Percentiles rank a stretch among this genome's conserved stretches.
Evolutionary conservation across 2,797 vertebrate genomes (phyloP).

Genomic region (Chaetodon trifasciatus): DNA sequence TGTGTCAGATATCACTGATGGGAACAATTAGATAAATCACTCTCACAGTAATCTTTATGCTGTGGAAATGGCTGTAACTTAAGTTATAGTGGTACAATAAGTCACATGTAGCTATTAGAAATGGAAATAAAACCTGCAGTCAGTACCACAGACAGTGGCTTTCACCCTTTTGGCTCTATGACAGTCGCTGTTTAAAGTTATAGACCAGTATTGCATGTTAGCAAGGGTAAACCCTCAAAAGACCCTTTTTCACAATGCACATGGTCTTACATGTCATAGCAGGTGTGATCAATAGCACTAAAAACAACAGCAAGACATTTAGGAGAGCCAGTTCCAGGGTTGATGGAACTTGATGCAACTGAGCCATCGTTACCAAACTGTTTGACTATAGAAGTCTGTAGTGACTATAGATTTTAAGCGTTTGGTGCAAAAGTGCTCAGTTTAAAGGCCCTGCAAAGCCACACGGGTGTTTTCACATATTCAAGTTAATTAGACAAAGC

Average conservation of each 20-base stretch:
- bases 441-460: too few relatives aligned
- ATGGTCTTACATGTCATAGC: neutral
- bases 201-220: neutral
- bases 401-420: too few relatives aligned
- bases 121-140: neutral
- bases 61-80: neutral
- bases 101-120: neutral
- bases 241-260: too few relatives aligned
- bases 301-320: neutral
- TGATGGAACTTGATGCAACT: neutral
- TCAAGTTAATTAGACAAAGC: neutral
- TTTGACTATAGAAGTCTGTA: too few relatives aligned
- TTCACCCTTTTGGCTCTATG: neutral
- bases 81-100: neutral
- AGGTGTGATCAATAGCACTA: neutral
- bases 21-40: neutral
- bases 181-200: neutral
- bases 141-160: neutral
- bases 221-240: neutral
- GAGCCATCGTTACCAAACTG: neutral
- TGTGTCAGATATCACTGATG: conserved; percentile 1
- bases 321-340: neutral
- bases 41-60: neutral
- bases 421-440: too few relatives aligned
- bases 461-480: neutral